These are phyloP conservation scores for Parnassius glacialis DNA, from an alignment of 2,888 invertebrate genomes.

Conservation along the genomic window DNA sequence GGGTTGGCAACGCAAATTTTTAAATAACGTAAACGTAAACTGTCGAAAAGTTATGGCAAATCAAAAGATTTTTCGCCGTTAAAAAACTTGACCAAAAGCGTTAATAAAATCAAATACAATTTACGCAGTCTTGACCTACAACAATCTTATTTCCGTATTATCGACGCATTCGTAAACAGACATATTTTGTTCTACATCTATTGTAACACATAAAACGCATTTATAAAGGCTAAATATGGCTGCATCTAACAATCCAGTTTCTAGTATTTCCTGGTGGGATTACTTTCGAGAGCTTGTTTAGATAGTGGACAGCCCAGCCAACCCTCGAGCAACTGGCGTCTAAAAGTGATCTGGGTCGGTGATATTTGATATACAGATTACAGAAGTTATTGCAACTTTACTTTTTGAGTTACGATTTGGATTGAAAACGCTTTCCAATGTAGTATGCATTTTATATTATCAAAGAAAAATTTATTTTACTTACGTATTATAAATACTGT, in stretches of 20 bases:
- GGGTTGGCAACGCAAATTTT: too few relatives aligned
- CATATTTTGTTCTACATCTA: not conserved
- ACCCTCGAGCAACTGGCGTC: conserved; percentile 1
- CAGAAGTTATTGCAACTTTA: not conserved
- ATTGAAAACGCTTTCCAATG: too few relatives aligned
- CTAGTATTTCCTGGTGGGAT: conserved; percentile 23
- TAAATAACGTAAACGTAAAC: too few relatives aligned
- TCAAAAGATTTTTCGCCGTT: too few relatives aligned
- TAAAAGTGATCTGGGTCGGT: conserved; percentile 14
- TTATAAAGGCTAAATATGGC: conserved; percentile 5
- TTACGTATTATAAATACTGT: too few relatives aligned
- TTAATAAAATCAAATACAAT: too few relatives aligned
- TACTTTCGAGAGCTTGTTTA: conserved; percentile 21
- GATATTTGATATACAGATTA: conserved; percentile 2
- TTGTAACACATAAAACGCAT: conserved; percentile 11
- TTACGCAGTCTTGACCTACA: not conserved
- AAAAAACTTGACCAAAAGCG: too few relatives aligned
- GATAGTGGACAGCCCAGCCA: conserved; percentile 14
- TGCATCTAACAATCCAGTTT: conserved; percentile 15
- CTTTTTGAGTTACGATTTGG: not conserved
- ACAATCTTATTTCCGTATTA: not conserved
- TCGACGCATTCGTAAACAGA: not conserved
- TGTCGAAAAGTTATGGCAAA: too few relatives aligned
- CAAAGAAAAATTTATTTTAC: too few relatives aligned
- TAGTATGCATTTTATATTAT: too few relatives aligned